phyloP scores from a whole-genome alignment of 2,797 vertebrate genomes.

The Etheostoma nigrum region DNA sequence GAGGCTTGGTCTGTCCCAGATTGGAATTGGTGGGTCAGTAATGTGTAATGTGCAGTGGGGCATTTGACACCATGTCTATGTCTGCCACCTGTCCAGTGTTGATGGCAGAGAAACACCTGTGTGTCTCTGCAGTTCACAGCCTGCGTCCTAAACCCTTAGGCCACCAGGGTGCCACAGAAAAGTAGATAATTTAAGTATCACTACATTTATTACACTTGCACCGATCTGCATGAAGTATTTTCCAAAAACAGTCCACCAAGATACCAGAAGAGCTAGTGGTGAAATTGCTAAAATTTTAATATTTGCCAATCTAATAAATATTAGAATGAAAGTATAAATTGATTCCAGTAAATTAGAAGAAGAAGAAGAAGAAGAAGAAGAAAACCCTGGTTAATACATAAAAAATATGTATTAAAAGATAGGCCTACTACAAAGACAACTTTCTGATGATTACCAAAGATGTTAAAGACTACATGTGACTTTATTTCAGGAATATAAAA shows the following conservation, averaged over 20 bases:
- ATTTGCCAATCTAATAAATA: not conserved
- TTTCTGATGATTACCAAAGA: not conserved
- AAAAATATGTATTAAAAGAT: not conserved
- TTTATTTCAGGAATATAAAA: not conserved
- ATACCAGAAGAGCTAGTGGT: not conserved
- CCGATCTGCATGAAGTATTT: not conserved
- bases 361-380: not conserved
- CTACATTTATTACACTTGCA: not conserved
- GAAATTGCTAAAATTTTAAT: not conserved
- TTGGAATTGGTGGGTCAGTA: not conserved
- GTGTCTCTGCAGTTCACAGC: not conserved
- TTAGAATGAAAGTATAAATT: not conserved
- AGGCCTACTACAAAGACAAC: not conserved
- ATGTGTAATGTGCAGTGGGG: slow-evolving; percentile 26
- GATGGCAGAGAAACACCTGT: slow-evolving; percentile 22
- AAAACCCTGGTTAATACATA: not conserved
- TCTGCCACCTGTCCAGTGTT: slow-evolving; percentile 38
- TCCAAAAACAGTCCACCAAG: not conserved
- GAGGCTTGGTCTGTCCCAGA: slow-evolving; percentile 8
- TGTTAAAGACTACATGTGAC: not conserved
- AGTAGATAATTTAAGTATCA: not conserved
- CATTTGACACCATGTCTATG: slow-evolving; percentile 41
- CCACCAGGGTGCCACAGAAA: not conserved
- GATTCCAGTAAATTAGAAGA: not conserved
- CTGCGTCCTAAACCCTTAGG: not conserved